phyloP scores from a whole-genome alignment of 2,888 invertebrate species.

The Ectemnius lituratus region DNA sequence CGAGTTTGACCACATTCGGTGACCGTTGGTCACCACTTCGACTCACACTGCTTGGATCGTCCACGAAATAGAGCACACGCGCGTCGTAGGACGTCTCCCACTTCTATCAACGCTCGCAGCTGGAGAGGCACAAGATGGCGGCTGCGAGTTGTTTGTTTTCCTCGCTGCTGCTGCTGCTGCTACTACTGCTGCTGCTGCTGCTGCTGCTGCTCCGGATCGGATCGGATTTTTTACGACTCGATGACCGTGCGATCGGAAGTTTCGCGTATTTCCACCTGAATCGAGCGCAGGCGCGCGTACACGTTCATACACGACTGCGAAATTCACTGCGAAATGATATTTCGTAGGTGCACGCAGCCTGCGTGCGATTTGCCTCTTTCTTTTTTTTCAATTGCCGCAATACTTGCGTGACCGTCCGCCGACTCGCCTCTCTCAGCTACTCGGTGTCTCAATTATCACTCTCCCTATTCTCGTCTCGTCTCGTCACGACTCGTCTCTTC shows the following conservation, averaged over 20 bases:
- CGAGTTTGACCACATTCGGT: slow-evolving; percentile 68
- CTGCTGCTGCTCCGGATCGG: slow-evolving; percentile 14
- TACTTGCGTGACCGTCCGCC: slow-evolving; percentile 7
- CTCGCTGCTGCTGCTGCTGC: slow-evolving; percentile 16
- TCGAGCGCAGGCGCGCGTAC: slow-evolving; percentile 41
- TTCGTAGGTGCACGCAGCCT: slow-evolving; percentile 29
- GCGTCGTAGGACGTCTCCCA: slow-evolving; percentile 31
- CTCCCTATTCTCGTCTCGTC: slow-evolving; percentile 22
- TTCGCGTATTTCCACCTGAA: slow-evolving; percentile 8
- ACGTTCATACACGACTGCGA: slow-evolving; percentile 32
- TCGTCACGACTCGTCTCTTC: slow-evolving; percentile 10
- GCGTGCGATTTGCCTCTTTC: slow-evolving; percentile 3
- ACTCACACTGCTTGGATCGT: slow-evolving; percentile 17
- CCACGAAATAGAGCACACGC: slow-evolving; percentile 34
- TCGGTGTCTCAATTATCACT: slow-evolving; percentile 18
- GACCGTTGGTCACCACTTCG: slow-evolving; percentile 63
- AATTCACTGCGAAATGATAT: slow-evolving; percentile 30
- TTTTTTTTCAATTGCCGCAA: slow-evolving; percentile 35
- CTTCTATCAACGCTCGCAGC: slow-evolving; percentile 51
- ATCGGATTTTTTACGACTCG: slow-evolving; percentile 22
- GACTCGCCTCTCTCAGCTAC: slow-evolving; percentile 16
- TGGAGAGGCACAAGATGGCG: slow-evolving; percentile 70
- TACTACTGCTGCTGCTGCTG: slow-evolving; percentile 14
- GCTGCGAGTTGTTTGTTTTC: slow-evolving; percentile 67
- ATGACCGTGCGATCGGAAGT: slow-evolving; percentile 25